phyloP scores from a whole-genome alignment of 1,140 invertebrate genomes.

The Rhizoglyphus robini region DNA sequence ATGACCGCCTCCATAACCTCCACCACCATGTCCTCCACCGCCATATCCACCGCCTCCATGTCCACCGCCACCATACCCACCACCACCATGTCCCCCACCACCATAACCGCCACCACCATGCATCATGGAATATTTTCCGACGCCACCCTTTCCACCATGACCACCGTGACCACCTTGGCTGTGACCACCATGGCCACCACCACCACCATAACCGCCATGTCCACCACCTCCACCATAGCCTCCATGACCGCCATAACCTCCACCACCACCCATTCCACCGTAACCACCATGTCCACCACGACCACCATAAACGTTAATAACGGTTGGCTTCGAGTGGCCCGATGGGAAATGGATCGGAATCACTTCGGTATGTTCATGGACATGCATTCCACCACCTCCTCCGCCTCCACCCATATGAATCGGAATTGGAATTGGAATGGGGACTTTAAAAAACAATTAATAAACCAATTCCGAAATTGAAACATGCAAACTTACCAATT shows the following conservation, averaged over 20 bases:
- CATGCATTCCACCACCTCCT: background rate
- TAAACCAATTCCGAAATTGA: too few species aligned
- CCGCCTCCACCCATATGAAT: background rate
- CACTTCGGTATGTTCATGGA: background rate
- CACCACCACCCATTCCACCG: background rate
- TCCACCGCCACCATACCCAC: background rate
- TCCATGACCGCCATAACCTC: conserved; percentile 3
- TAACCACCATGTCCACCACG: background rate
- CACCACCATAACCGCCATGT: background rate
- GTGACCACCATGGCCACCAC: background rate
- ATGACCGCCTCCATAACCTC: background rate
- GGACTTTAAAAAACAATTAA: too few species aligned
- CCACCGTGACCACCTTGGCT: background rate
- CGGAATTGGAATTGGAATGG: background rate
- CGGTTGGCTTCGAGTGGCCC: background rate
- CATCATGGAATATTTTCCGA: background rate
- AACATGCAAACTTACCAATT: too few species aligned
- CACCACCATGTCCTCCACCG: background rate
- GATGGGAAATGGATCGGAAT: background rate
- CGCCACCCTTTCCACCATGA: background rate
- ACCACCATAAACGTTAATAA: conserved; percentile 6
- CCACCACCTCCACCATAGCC: background rate
- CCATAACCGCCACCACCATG: background rate
- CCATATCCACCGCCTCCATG: background rate
- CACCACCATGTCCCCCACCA: background rate